These are phyloP conservation scores for Agrenia bidenticulata DNA, from an alignment of 2,888 invertebrate genomes.

Conservation along the genomic window DNA sequence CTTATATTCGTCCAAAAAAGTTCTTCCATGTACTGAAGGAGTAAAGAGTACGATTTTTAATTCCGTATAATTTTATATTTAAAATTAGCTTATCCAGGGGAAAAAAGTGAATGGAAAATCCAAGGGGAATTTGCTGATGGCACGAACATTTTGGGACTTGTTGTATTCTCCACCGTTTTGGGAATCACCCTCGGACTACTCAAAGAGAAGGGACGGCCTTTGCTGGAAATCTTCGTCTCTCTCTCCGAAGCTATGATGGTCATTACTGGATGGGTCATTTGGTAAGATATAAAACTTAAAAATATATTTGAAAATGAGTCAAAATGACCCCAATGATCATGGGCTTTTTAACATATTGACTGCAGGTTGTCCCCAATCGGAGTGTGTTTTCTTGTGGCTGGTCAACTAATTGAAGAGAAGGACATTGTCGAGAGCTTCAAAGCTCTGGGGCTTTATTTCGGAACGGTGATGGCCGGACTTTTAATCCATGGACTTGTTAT, in stretches of 20 bases:
- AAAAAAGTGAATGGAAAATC: slow-evolving; percentile 64
- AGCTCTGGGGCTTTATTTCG: slow-evolving; percentile 86
- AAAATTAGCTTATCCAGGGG: slow-evolving; percentile 2
- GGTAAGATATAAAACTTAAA: slow-evolving; percentile 63
- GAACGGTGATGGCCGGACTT: slow-evolving; percentile 85
- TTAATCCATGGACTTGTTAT: slow-evolving; percentile 88
- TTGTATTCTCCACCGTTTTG: slow-evolving; percentile 79
- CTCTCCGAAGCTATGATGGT: slow-evolving; percentile 94
- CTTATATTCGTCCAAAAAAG: too few species aligned
- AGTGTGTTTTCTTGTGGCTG: slow-evolving; percentile 82
- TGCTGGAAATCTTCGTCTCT: slow-evolving; percentile 81
- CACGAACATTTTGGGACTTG: slow-evolving; percentile 81
- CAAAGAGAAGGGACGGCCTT: slow-evolving; percentile 76
- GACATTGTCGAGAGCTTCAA: slow-evolving; percentile 79
- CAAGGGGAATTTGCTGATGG: slow-evolving; percentile 69
- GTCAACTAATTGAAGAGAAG: slow-evolving; percentile 86
- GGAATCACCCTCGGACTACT: slow-evolving; percentile 91
- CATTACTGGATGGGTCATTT: slow-evolving; percentile 94
- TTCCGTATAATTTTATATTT: too few species aligned
- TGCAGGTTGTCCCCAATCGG: slow-evolving; percentile 83
- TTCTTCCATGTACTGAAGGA: too few species aligned
- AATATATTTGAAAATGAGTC: too few species aligned
- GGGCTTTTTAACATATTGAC: not conserved
- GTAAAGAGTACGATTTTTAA: too few species aligned
- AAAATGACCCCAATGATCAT: too few species aligned